Evolutionary conservation across 2,113 vertebrate genomes (phyloP).

Genomic region (Heliornis fulica): DNA sequence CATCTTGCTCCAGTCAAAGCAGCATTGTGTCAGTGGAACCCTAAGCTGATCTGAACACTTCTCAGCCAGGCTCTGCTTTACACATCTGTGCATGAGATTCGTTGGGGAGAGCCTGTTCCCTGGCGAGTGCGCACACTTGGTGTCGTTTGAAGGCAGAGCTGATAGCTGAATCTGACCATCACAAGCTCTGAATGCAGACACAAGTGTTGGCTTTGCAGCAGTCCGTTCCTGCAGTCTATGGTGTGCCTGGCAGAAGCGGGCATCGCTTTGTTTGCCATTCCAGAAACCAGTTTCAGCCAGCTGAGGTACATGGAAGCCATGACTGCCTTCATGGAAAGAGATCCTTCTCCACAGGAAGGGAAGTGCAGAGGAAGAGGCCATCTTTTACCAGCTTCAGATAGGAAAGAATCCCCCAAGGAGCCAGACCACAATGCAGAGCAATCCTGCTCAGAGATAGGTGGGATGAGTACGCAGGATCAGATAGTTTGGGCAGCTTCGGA

Average conservation of each 20-base stretch:
- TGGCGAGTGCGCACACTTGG: background rate
- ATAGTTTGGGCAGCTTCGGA: background rate
- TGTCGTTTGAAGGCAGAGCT: background rate
- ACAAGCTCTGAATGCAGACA: background rate
- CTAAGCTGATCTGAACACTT: background rate
- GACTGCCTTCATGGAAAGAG: background rate
- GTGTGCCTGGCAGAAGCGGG: background rate
- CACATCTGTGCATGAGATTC: background rate
- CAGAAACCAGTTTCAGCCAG: background rate
- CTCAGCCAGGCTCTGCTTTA: background rate
- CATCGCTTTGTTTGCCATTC: background rate
- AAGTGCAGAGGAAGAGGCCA: background rate
- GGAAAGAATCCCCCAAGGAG: background rate
- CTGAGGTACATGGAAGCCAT: background rate
- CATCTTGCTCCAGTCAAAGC: background rate
- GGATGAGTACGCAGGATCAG: background rate
- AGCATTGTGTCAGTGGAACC: background rate
- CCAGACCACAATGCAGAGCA: background rate
- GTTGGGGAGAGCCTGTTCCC: background rate
- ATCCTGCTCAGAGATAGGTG: background rate
- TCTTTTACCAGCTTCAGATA: background rate
- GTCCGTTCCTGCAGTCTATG: background rate
- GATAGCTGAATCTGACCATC: background rate
- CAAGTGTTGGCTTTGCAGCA: background rate
- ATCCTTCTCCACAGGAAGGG: background rate